A percentile compares a stretch with the other conserved stretches of the same genome.
Evolutionary conservation across 2,797 vertebrate genomes (phyloP).

Genomic region (Danio kyathit): DNA sequence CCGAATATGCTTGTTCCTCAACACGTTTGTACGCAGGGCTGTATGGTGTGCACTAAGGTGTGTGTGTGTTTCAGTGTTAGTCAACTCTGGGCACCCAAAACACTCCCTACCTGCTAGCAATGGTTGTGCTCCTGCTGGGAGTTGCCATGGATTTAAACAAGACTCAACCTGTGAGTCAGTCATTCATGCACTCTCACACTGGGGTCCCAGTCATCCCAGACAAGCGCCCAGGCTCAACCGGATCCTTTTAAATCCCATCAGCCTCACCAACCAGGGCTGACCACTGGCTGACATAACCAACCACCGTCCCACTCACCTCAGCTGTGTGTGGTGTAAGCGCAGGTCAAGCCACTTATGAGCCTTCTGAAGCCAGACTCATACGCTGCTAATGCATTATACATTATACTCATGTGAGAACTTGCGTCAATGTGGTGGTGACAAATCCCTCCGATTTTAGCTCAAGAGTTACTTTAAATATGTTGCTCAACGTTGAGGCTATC

Average conservation of each 20-base stretch:
- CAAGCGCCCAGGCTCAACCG: constrained; percentile 62
- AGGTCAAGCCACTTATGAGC: constrained; percentile 76
- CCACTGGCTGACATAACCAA: constrained; percentile 59
- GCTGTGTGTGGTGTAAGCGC: constrained; percentile 45
- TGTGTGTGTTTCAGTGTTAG: constrained; percentile 55
- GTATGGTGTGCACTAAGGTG: constrained; percentile 24
- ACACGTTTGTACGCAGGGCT: constrained; percentile 49
- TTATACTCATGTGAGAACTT: not conserved
- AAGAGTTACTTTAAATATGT: not conserved
- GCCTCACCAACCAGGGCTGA: constrained; percentile 34
- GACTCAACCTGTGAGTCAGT: constrained; percentile 43
- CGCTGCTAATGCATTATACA: not conserved
- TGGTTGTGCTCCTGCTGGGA: not conserved
- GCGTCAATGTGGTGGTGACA: not conserved
- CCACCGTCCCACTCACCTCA: constrained; percentile 18
- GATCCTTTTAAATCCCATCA: constrained; percentile 61
- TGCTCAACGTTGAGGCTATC: not conserved
- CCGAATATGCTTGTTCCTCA: constrained; percentile 69
- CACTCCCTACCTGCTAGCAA: constrained; percentile 54
- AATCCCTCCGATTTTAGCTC: not conserved
- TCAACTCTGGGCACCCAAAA: constrained; percentile 59
- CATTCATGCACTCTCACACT: constrained; percentile 49
- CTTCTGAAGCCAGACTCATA: constrained; percentile 51
- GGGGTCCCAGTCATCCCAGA: constrained; percentile 60
- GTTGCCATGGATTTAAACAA: constrained; percentile 33